phyloP scores from a whole-genome alignment of 2,113 vertebrate genomes.

The Trogon melanurus region DNA sequence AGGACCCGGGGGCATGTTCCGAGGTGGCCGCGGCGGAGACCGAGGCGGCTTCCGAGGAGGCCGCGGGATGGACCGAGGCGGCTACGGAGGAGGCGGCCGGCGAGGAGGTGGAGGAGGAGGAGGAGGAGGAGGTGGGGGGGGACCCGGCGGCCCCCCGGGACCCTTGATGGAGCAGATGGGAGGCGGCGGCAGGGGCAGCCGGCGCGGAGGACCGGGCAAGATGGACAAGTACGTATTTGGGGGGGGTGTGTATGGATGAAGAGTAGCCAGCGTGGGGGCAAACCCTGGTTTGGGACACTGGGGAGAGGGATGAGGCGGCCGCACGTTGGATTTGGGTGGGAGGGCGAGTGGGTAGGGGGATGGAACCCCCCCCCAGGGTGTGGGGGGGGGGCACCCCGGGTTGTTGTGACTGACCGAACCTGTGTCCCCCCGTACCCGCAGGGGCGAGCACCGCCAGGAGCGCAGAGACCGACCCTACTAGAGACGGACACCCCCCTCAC shows the following conservation, averaged over 20 bases:
- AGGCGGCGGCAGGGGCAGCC: constrained; percentile 78
- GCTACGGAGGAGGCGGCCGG: constrained; percentile 84
- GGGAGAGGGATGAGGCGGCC: not conserved
- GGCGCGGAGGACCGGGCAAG: constrained; percentile 81
- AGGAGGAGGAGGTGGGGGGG: constrained; percentile 76
- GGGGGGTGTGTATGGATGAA: too few species aligned
- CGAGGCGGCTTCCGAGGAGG: constrained; percentile 90
- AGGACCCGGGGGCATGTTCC: constrained; percentile 81
- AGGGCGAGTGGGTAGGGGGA: not conserved
- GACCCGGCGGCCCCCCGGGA: constrained; percentile 78
- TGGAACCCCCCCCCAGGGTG: too few species aligned
- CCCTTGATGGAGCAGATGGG: constrained; percentile 83
- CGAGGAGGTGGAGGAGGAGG: constrained; percentile 73
- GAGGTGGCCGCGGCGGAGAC: constrained; percentile 81
- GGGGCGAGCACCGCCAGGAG: constrained; percentile 90
- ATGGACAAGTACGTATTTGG: constrained; percentile 79
- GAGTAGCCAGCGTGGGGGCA: not conserved
- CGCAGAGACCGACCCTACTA: constrained; percentile 91
- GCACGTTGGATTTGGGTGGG: not conserved
- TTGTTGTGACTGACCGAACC: accelerated
- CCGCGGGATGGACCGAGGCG: constrained; percentile 91
- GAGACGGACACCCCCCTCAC: not conserved
- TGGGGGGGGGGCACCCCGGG: too few species aligned
- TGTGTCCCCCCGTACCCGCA: constrained; percentile 5
- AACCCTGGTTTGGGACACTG: not conserved